Evolutionary conservation across 2,113 vertebrate genomes (phyloP).

Genomic region (Nothoprocta perdicaria): DNA sequence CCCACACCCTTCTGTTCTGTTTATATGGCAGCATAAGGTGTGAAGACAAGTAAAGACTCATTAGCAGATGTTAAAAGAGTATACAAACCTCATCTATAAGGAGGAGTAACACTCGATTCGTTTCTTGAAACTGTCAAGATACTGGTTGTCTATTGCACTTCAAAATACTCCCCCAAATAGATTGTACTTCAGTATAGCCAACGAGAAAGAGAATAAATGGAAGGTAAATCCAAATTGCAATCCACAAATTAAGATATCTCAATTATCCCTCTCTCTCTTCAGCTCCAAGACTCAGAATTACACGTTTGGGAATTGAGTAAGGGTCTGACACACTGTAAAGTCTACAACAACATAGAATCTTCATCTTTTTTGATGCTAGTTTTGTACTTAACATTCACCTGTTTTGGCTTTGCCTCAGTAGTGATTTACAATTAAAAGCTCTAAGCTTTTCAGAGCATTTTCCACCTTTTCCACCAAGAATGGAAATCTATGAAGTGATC

Average conservation of each 20-base stretch:
- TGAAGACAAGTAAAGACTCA: neutral
- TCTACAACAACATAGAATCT: neutral
- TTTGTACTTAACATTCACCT: neutral
- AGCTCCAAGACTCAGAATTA: neutral
- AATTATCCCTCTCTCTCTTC: neutral
- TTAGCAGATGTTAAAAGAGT: neutral
- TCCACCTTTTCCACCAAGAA: neutral
- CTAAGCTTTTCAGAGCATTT: neutral
- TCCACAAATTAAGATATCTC: neutral
- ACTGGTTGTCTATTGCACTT: neutral
- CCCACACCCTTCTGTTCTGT: neutral
- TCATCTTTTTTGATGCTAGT: neutral
- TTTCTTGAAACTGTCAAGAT: neutral
- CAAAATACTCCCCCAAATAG: neutral
- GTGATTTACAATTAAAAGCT: neutral
- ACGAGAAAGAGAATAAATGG: neutral
- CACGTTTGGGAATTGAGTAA: neutral
- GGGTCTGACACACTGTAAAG: neutral
- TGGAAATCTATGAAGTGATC: neutral
- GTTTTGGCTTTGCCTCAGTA: neutral
- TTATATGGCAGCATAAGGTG: neutral
- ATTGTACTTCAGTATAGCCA: no score
- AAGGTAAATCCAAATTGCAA: neutral
- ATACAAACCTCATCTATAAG: neutral
- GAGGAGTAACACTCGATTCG: neutral